These are phyloP conservation scores for Limosa lapponica DNA, from an alignment of 2,797 vertebrate species.

Conservation along the genomic window DNA sequence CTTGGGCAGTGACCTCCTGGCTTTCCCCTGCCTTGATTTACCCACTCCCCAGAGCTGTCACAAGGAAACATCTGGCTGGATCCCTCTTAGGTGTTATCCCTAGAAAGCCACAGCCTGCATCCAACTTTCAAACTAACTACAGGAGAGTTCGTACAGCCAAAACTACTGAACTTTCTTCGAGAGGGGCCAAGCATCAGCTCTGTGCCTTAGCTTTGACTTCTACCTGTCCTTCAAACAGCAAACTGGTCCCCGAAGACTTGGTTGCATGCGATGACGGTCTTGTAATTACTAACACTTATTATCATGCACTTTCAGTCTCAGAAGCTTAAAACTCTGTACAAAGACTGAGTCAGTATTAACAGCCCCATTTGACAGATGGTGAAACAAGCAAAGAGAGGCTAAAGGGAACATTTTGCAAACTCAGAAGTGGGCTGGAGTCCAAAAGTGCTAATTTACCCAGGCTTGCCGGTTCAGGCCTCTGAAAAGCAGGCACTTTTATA, in stretches of 20 bases:
- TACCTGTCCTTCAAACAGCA: neutral
- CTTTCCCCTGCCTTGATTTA: neutral
- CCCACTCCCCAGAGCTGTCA: neutral
- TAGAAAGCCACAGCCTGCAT: neutral
- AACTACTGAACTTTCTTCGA: fast-evolving
- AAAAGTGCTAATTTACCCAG: slow-evolving; percentile 21
- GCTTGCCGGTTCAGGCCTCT: neutral
- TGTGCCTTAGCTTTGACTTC: neutral
- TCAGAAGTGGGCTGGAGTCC: slow-evolving; percentile 48
- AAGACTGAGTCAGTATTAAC: slow-evolving; percentile 30
- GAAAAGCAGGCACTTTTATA: neutral
- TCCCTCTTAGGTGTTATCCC: neutral
- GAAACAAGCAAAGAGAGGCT: slow-evolving; percentile 31
- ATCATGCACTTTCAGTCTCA: slow-evolving; percentile 6
- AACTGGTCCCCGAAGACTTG: neutral
- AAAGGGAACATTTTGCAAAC: slow-evolving; percentile 43
- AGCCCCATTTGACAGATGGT: slow-evolving; percentile 51
- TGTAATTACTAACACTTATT: slow-evolving; percentile 27
- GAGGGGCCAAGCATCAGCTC: neutral
- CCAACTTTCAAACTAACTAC: neutral
- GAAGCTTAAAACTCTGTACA: slow-evolving; percentile 26
- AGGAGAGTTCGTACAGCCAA: fast-evolving
- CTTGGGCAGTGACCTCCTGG: neutral
- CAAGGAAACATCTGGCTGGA: neutral
- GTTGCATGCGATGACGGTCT: neutral